phyloP scores from a whole-genome alignment of 2,888 invertebrate species.

The Netelia fuscicornis region DNA sequence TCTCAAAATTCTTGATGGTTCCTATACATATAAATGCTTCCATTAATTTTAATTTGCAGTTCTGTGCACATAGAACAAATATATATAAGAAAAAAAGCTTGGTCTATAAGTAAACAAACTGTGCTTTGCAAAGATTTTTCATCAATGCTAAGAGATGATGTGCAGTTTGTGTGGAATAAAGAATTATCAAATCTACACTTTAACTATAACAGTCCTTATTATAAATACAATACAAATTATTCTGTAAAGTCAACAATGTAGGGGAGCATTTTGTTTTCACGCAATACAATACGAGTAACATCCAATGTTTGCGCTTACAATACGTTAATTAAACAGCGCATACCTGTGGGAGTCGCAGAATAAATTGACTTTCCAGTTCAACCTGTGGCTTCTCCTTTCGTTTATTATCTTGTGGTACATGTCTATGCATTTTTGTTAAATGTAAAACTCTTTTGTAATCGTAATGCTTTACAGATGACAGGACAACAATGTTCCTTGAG shows the following conservation, averaged over 20 bases:
- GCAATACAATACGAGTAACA: no score
- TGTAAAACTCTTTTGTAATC: background rate
- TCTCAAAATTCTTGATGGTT: conserved; percentile 90
- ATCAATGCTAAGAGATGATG: background rate
- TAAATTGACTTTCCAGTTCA: conserved; percentile 94
- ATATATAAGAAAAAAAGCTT: conserved; percentile 2
- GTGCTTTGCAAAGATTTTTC: background rate
- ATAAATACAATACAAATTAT: background rate
- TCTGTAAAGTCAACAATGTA: conserved; percentile 7
- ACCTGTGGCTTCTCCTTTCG: conserved; percentile 85
- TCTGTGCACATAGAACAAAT: no score
- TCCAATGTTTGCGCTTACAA: background rate
- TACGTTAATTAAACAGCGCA: conserved; percentile 64
- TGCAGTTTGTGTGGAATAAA: no score
- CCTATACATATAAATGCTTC: conserved; percentile 83
- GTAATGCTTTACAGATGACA: background rate
- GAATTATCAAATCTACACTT: background rate
- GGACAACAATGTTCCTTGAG: conserved; percentile 9
- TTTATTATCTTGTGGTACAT: conserved; percentile 76
- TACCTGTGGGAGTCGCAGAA: conserved; percentile 92
- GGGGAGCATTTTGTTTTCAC: conserved; percentile 2
- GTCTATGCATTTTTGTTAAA: conserved; percentile 79
- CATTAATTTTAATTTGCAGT: no score
- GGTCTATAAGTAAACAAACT: no score
- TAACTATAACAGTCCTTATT: background rate